phyloP scores from a whole-genome alignment of 92 coral and sea anemone genomes.

The Heliopora coerulea region DNA sequence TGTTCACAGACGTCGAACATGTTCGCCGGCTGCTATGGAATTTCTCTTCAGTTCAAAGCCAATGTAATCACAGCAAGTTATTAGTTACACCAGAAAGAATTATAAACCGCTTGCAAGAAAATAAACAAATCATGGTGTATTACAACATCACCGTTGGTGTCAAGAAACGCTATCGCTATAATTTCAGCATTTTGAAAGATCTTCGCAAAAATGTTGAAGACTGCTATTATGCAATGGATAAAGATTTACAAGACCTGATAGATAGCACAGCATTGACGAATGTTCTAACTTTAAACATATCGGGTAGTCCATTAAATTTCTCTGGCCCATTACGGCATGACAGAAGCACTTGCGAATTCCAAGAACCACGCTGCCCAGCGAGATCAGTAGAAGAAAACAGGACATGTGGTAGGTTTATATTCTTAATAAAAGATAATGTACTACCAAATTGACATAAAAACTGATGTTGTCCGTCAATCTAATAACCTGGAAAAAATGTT shows the following conservation, averaged over 20 bases:
- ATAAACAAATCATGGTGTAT: not conserved
- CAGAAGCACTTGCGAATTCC: no score
- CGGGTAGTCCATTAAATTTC: not conserved
- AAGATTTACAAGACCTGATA: not conserved
- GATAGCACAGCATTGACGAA: not conserved
- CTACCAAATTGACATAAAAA: no score
- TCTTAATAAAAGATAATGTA: not conserved
- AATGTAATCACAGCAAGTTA: not conserved
- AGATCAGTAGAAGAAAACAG: not conserved
- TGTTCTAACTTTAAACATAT: not conserved
- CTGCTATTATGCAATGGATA: not conserved
- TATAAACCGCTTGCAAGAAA: not conserved
- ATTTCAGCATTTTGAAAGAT: not conserved
- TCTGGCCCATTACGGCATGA: no score
- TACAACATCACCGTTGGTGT: not conserved
- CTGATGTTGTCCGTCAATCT: no score
- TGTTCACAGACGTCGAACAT: not conserved
- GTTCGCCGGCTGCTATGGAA: not conserved
- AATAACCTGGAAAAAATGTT: no score
- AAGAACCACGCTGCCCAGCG: not conserved
- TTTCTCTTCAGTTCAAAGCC: not conserved
- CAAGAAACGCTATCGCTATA: not conserved
- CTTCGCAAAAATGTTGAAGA: not conserved
- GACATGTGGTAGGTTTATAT: slow-evolving; percentile 4
- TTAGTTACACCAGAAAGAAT: not conserved